Evolutionary conservation across 2,888 invertebrate genomes (phyloP).

Genomic region (Taphrorychus bicolor): DNA sequence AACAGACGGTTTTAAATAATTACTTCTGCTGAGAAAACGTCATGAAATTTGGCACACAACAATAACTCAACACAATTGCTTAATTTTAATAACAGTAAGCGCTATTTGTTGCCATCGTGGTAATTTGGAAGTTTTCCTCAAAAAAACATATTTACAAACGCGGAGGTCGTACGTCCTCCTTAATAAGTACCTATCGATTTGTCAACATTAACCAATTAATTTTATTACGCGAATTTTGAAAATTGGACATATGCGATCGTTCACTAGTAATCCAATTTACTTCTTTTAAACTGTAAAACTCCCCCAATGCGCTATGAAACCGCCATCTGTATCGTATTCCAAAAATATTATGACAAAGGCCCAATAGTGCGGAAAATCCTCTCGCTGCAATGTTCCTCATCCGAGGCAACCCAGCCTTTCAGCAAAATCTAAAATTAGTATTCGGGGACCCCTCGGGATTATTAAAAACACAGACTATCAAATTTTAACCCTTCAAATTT

Average conservation of each 20-base stretch:
- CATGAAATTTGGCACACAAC: too few species aligned
- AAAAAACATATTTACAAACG: too few species aligned
- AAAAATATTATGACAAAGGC: constrained; percentile 40
- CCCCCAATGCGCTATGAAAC: background rate
- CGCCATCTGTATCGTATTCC: constrained; percentile 37
- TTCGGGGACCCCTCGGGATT: constrained; percentile 24
- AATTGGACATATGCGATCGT: background rate
- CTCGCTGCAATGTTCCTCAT: too few species aligned
- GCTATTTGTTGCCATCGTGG: too few species aligned
- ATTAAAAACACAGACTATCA: constrained; percentile 33
- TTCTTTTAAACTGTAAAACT: background rate
- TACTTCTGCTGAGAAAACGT: too few species aligned
- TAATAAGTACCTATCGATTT: too few species aligned
- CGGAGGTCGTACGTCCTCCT: too few species aligned
- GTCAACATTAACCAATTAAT: background rate
- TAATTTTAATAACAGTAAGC: too few species aligned
- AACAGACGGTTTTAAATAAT: too few species aligned
- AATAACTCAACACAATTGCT: too few species aligned
- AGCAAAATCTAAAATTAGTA: constrained; percentile 35
- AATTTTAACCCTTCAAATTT: constrained; percentile 34
- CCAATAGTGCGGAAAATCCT: constrained; percentile 36
- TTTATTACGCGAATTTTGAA: background rate
- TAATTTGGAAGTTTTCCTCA: too few species aligned
- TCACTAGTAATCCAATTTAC: background rate
- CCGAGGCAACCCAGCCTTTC: constrained; percentile 21